These are phyloP conservation scores for Nylanderia fulva DNA, from an alignment of 1,140 invertebrate genomes.

Conservation along the genomic window DNA sequence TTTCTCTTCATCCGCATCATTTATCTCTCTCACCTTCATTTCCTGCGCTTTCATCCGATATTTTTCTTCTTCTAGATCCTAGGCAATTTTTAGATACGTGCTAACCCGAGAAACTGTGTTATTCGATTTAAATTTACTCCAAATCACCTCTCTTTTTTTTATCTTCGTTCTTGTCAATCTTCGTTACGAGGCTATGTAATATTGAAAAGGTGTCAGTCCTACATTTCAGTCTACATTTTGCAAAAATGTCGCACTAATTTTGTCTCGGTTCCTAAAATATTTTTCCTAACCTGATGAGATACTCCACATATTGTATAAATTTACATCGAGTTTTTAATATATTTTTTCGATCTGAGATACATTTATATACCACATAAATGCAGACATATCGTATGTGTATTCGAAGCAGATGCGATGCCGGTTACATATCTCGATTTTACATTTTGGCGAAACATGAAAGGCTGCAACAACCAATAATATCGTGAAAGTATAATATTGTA, in stretches of 20 bases:
- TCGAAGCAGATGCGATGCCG: not conserved
- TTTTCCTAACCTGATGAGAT: not conserved
- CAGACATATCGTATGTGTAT: not conserved
- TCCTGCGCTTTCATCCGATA: not conserved
- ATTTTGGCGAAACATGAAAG: not conserved
- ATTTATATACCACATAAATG: not conserved
- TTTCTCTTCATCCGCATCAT: not conserved
- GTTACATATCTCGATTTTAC: conserved; percentile 7
- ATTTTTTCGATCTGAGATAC: not conserved
- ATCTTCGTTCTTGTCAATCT: not conserved
- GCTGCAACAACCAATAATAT: not conserved
- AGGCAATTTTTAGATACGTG: not conserved
- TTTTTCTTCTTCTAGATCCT: not conserved
- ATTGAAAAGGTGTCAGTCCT: not conserved
- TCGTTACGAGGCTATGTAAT: not conserved
- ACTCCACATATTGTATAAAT: not conserved
- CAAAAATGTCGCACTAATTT: not conserved
- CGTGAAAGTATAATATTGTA: not conserved
- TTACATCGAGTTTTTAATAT: not conserved
- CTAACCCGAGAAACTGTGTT: not conserved
- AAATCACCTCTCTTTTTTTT: not conserved
- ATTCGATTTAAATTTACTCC: not conserved
- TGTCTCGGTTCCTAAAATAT: not conserved
- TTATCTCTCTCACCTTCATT: not conserved
- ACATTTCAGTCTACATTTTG: no score